Conservation (phyloP, 2,888 invertebrate species). For the Drosophila siamana region DNA sequence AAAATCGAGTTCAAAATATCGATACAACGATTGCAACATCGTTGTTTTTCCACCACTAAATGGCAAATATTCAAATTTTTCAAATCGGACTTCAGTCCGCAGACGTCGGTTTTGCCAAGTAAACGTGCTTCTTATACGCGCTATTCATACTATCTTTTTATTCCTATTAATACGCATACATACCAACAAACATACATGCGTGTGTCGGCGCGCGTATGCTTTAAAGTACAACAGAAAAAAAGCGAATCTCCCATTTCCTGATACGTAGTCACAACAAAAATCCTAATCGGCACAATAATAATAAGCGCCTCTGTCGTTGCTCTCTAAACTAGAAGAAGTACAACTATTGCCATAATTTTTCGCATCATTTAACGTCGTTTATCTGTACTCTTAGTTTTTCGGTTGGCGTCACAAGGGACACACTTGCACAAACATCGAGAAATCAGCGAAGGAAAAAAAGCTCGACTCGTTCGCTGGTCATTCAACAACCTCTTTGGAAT, state of each 20-base stretch:
- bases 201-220: constrained; percentile 58
- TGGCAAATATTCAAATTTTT: constrained; percentile 15
- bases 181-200: constrained; percentile 36
- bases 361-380: not conserved
- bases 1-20: no score
- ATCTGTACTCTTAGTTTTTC: constrained; percentile 1
- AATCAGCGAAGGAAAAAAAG: not conserved
- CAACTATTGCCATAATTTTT: constrained; percentile 25
- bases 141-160: constrained; percentile 44
- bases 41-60: no score
- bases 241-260: constrained; percentile 26
- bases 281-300: constrained; percentile 11
- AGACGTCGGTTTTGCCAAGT: constrained; percentile 80
- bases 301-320: constrained; percentile 15
- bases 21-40: no score
- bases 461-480: constrained; percentile 36
- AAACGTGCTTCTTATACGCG: constrained; percentile 79
- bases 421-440: constrained; percentile 24
- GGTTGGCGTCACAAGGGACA: constrained; percentile 18
- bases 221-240: constrained; percentile 30
- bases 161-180: constrained; percentile 41
- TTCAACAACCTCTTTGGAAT: constrained; percentile 68
- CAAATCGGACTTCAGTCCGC: constrained; percentile 68
- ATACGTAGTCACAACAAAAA: constrained; percentile 23
- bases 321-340: constrained; percentile 9